Conservation (phyloP, 37 sponge, comb jelly and placozoan species). For the Halichondria panicea region DNA sequence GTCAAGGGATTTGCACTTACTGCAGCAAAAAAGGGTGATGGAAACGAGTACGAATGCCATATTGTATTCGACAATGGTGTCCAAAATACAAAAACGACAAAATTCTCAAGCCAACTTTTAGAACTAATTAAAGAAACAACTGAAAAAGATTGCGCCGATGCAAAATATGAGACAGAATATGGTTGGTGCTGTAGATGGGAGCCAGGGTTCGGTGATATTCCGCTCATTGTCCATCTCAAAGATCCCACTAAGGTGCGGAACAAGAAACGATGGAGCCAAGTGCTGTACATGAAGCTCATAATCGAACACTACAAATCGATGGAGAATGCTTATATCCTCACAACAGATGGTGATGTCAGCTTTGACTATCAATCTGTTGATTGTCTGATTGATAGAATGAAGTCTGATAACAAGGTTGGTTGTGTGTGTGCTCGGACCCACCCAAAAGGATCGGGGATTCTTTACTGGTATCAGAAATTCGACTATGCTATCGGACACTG, state of each 20-base stretch:
- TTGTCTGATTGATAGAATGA: constrained; percentile 68
- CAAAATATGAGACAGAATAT: constrained; percentile 66
- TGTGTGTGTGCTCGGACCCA: constrained; percentile 87
- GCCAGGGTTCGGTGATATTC: constrained; percentile 44
- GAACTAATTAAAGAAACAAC: constrained; percentile 61
- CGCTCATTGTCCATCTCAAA: no score
- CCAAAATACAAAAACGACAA: constrained; percentile 42
- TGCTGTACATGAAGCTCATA: constrained; percentile 92
- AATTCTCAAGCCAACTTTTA: constrained; percentile 69
- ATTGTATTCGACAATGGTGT: constrained; percentile 79
- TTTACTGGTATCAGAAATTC: constrained; percentile 90
- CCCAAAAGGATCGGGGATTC: constrained; percentile 71
- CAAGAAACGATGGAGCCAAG: constrained; percentile 91
- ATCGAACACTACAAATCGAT: constrained; percentile 45
- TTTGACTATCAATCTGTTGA: constrained; percentile 69
- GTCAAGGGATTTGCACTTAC: constrained; percentile 45
- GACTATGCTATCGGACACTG: constrained; percentile 92
- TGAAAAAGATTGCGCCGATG: background rate
- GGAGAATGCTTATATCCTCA: constrained; percentile 80
- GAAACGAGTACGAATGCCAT: constrained; percentile 64
- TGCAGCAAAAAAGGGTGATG: background rate
- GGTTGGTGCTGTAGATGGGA: constrained; percentile 16
- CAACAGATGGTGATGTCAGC: constrained; percentile 90
- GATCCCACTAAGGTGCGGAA: constrained; percentile 67
- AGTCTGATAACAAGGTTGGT: constrained; percentile 69